Evolutionary conservation across 2,888 invertebrate genomes (phyloP), one percentile per base, ranked within the genome.

Genomic region (Gandaritis pyraliata): DNA sequence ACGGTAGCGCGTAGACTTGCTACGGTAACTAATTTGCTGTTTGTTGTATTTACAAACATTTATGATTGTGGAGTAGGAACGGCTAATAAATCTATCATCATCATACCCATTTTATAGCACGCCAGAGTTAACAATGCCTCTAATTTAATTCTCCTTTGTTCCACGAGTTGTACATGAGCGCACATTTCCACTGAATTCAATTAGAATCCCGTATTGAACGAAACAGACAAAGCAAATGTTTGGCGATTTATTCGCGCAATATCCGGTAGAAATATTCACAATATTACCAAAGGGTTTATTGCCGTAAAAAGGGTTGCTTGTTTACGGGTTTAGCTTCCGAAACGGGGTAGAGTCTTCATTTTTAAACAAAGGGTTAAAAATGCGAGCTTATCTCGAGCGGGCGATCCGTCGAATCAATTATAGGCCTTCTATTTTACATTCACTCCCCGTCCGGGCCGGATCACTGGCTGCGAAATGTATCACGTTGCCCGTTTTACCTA

Each of bases 361-460:
- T 82, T 82, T 81, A 72, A 83, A 79, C 77, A 79, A 83, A 78
- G 72, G 68, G 74, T 75, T 74, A 72, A 76, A 78, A 78, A 76
- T 69, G 75, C 68, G 55, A 70, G 72, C 69, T 77, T 77, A 80
- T 78, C 78, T 76, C 73, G 58, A 64, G 67, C 68, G 67, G 53
- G 66, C 68, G 66, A 71, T 77, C 76, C 70, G 60, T 71, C 68
- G 75, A 81, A 82, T 80, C 83, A 83, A 84, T 83, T 83, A 82
- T 73, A 78, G 74, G 68, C 70, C 68, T 63, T 58, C 62, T 58
- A 58, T 65, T 71, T 66, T 65, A 57, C 58, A 66, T 70, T 69
- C 70, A 59, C 58, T 58, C 54, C 57, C 60, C 61, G 48, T 23
- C 50, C 52, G 65, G 61, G 60, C 61, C 48, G 69, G 72, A 72